phyloP scores from a whole-genome alignment of 2,797 vertebrate genomes.

The Etheostoma perlongum region DNA sequence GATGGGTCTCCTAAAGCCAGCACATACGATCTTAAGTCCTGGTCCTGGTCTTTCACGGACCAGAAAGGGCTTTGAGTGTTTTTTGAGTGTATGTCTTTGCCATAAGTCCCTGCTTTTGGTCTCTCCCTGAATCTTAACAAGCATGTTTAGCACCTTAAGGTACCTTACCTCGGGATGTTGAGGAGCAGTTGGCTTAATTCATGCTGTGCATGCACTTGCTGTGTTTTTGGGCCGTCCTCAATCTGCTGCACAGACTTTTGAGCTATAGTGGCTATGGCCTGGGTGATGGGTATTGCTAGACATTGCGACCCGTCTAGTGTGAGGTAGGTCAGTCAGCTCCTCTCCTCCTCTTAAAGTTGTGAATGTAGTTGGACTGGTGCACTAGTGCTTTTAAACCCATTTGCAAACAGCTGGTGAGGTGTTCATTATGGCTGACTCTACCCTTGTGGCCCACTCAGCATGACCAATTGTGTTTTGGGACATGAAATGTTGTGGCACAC shows the following conservation, averaged over 20 bases:
- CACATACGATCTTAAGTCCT: conserved; percentile 18
- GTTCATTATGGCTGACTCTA: conserved; percentile 2
- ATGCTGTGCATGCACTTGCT: background rate
- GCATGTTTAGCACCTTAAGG: background rate
- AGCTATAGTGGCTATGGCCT: background rate
- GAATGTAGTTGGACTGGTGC: background rate
- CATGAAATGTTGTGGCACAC: conserved; percentile 15
- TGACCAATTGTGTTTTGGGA: conserved; percentile 22
- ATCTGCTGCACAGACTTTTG: conserved; percentile 19
- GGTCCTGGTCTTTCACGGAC: too few relatives aligned
- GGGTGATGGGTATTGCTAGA: conserved; percentile 14
- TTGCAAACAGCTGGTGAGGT: background rate
- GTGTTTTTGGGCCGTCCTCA: background rate
- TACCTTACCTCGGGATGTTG: background rate
- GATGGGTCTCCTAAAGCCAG: background rate
- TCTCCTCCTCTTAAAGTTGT: conserved; percentile 9
- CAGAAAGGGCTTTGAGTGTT: background rate
- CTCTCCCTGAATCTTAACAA: conserved; percentile 12
- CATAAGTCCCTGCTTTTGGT: conserved; percentile 12
- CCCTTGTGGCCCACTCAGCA: background rate
- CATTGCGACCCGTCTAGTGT: conserved; percentile 19
- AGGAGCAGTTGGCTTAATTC: conserved; percentile 23
- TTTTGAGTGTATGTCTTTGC: conserved; percentile 5
- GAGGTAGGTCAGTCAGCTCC: conserved; percentile 58
- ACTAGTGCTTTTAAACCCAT: conserved; percentile 6